Evolutionary conservation across 2,888 invertebrate species (phyloP), one percentile per base, ranked within the genome.

Genomic region (Euclidia mi): DNA sequence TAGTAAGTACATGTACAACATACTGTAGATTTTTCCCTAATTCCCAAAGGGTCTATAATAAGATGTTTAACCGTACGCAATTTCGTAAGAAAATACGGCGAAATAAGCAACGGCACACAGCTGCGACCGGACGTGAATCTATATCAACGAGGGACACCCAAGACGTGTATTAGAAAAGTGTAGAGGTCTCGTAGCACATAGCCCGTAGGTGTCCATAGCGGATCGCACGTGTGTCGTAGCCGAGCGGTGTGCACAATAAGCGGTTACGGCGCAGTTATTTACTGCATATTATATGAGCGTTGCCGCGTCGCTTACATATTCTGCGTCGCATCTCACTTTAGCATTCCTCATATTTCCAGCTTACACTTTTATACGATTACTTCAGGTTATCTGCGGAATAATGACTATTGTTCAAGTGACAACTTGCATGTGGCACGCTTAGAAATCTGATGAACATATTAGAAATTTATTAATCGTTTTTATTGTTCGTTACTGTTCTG

Each of bases 211-310:
- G 41, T 11, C 11, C 46, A 49, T 60, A 56, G 51, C 59, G 40
- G 50, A 15, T 18, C 32, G 38, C 51, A 41, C 46, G 63, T 61
- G 55, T 47, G 12, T 18, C 56, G 59, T 57, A 52, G 63, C 60
- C n/a, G 37, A 50, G 15, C 31, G 29, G 7, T 40, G 64, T 50
- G 59, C 67, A 63, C 71, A 70, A 59, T 67, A 48, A 57, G 56
- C 53, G 68, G 53, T 56, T n/a, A n/a, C 37, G 56, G 14, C 2
- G 6, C 14, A 6, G 34, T 71, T 67, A 71, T 71, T 71, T 71
- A 71, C 72, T 71, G 68, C 68, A 71, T 58, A 71, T 71, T 58
- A 56, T 56, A 56, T 55, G 58, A 61, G 68, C 47, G 38, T 52
- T n/a, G n/a, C n/a, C n/a, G n/a, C n/a, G n/a, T n/a, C 52, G 41